Conservation (phyloP, 2,888 invertebrate species). For the Drosophila barbarae region DNA sequence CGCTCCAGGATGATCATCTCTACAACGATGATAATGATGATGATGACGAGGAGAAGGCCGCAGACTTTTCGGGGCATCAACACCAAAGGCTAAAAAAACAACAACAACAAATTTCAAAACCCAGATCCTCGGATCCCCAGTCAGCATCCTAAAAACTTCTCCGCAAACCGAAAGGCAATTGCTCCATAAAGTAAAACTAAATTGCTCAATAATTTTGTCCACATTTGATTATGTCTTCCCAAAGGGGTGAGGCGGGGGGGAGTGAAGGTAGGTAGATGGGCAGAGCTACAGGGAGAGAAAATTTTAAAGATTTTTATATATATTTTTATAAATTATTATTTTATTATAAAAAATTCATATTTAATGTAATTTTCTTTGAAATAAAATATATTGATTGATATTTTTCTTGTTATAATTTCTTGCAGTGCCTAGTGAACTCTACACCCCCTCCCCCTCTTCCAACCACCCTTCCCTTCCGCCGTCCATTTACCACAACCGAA, state of each 20-base stretch:
- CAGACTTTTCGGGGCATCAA: conserved; percentile 36
- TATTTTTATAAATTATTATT: no score
- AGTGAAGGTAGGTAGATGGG: conserved; percentile 10
- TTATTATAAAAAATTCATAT: no score
- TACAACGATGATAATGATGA: not conserved
- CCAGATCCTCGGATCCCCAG: conserved; percentile 8
- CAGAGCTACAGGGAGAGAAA: conserved; percentile 2
- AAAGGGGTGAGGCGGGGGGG: not conserved
- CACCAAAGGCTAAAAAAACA: conserved; percentile 25
- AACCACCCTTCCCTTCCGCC: not conserved
- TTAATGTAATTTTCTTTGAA: not conserved
- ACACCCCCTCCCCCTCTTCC: not conserved
- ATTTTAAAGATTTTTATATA: not conserved
- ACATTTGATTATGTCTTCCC: conserved; percentile 73
- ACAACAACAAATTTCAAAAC: conserved; percentile 9
- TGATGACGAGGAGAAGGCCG: conserved; percentile 17
- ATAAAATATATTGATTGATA: not conserved
- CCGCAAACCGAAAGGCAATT: conserved; percentile 60
- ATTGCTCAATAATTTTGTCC: conserved; percentile 78
- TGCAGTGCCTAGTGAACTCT: conserved; percentile 30
- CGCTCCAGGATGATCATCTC: conserved; percentile 40
- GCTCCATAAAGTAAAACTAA: conserved; percentile 77
- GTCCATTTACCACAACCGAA: conserved; percentile 41
- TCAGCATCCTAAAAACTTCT: conserved; percentile 9
- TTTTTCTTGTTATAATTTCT: not conserved